Evolutionary conservation across 2,888 invertebrate genomes (phyloP), one percentile per base, ranked within the genome.

Genomic region (Stictocephala bisonia): DNA sequence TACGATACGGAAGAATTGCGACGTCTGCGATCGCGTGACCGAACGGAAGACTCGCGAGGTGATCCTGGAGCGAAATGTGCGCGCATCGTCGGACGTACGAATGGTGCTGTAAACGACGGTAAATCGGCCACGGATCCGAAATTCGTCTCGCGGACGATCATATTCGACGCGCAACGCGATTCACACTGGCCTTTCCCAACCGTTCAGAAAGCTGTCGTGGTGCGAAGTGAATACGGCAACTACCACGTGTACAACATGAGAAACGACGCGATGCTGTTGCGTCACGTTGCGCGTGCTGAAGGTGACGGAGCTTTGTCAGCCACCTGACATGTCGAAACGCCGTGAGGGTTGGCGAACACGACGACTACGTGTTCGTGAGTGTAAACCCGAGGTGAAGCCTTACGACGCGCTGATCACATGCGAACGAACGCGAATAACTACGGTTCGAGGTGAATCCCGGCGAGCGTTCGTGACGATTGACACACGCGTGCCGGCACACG

Each of bases 241-340:
- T 56, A 56, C 15, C 56, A 56, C 56, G 27, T 56, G 3, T 56
- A 56, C 29, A 4, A 27, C n/a, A 27, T 56, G 4, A 11, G 56
- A 18, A 26, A 29, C 56, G 56, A 56, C 29, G 56, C 56, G 3
- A 29, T 56, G 11, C 26, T 56, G 27, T n/a, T 56, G 27, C 4
- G 56, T n/a, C 13, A 7, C 56, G 11, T 9, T 56, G 2, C 20
- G 24, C 3, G 13, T 3, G n/a, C 27, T 22, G 2, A 26, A 15
- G 4, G 26, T 7, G 3, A n/a, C n/a, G n/a, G n/a, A n/a, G n/a
- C n/a, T n/a, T n/a, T n/a, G n/a, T n/a, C n/a, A n/a, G n/a, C n/a
- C n/a, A n/a, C n/a, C n/a, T n/a, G n/a, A n/a, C 15, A 4, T 4
- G 6, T 15, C 44, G 44, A 44, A n/a, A 44, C 44, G 15, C 15